Base-by-base conservation (phyloP, 2,888 invertebrate genomes). In the Peribatodes rhomboidaria region DNA sequence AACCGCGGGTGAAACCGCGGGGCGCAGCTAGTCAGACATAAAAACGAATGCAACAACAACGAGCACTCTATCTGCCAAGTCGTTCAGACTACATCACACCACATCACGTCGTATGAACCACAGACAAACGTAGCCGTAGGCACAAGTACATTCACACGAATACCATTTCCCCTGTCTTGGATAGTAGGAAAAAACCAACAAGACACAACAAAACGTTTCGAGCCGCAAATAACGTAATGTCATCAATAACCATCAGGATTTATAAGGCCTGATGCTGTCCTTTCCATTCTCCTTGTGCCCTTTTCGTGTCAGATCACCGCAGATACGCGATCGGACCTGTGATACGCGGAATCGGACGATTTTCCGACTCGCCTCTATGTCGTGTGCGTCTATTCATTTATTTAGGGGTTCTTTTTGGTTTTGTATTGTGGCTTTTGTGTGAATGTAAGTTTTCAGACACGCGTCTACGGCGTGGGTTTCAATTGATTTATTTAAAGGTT, bases 271-370 rank as follows among this genome's bases (percentile, higher is more conserved):
- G 59, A 44, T 61, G 63, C 59, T 66, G 39, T 62, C 55, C 37
- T 35, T 47, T 59, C 60, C 52, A 58, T 59, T 69, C 67, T 66
- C 62, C 62, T 61, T 62, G 67, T 69, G 71, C 69, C 73, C 72
- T 72, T 72, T 72, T 68, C 67, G 62, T 70, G 72, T 70, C 70
- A 69, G 69, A 73, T 73, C 72, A 66, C 66, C 68, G 57, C 65
- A 59, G 75, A 72, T 74, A 73, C 54, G 60, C 71, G 75, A 74
- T 76, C 62, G 70, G 62, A 52, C 66, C 54, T 42, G 35, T 54
- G 76, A 76, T 75, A 72, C 61, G 62, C 57, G 68, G 67, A 68
- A 72, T 68, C 49, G 58, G 57, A 35, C 58, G 66, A 68, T 72
- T 72, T 71, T 67, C 57, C 61, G 56, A 66, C 61, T 60, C n/a